phyloP scores from a whole-genome alignment of 1,140 invertebrate genomes.

The Heliconius hewitsoni region DNA sequence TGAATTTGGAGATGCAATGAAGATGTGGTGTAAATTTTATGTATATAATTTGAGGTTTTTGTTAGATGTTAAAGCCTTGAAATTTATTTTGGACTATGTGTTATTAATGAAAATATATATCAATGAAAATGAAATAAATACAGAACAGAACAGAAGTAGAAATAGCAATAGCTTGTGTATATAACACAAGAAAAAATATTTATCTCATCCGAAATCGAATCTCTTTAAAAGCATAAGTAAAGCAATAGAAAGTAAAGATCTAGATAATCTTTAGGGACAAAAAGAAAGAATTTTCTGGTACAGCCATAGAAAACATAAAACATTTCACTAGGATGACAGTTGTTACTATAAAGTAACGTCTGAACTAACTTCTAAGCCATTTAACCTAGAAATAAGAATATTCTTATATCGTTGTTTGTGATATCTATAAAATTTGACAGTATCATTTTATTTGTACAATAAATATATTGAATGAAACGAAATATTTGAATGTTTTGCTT shows the following conservation, averaged over 20 bases:
- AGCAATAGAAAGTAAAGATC: neutral
- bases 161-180: too few relatives aligned
- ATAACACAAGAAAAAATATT: too few relatives aligned
- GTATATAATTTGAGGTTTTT: too few relatives aligned
- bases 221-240: neutral
- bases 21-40: neutral
- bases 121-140: too few relatives aligned
- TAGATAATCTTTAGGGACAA: neutral
- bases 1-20: neutral
- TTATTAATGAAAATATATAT: too few relatives aligned
- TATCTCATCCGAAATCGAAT: neutral
- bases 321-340: slow-evolving; percentile 9
- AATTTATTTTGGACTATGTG: too few relatives aligned
- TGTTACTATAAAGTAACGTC: slow-evolving; percentile 24
- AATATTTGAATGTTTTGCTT: neutral
- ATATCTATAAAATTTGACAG: slow-evolving; percentile 34
- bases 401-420: slow-evolving; percentile 23
- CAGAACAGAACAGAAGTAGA: too few relatives aligned
- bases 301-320: neutral
- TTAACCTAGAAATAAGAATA: slow-evolving; percentile 28
- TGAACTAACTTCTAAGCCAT: slow-evolving; percentile 31
- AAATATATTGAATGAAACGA: neutral
- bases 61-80: too few relatives aligned
- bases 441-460: neutral
- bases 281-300: neutral